phyloP scores from a whole-genome alignment of 1,140 invertebrate genomes.

The Scaptomyza pallida region DNA sequence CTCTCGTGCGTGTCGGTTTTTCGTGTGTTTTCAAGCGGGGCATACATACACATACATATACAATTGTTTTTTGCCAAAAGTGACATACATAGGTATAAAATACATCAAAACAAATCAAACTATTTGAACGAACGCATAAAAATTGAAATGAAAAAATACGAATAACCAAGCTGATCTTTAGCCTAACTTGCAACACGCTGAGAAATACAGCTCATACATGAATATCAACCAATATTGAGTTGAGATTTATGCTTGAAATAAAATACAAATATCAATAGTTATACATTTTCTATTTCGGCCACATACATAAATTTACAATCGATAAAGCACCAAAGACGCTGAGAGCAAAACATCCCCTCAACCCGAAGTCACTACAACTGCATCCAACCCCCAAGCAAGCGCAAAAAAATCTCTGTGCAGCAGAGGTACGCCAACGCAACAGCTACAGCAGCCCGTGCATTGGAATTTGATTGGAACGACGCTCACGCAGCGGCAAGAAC shows the following conservation, averaged over 20 bases:
- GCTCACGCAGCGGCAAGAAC: constrained; percentile 11
- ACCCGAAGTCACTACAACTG: constrained; percentile 2
- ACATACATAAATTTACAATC: constrained; percentile 24
- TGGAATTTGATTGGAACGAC: constrained; percentile 41
- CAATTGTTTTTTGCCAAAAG: constrained; percentile 17
- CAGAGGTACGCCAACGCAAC: constrained; percentile 29
- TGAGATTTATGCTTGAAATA: background rate
- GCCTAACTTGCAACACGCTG: background rate
- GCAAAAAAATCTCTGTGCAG: constrained; percentile 19
- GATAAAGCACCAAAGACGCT: constrained; percentile 24
- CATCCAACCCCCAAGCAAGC: constrained; percentile 10
- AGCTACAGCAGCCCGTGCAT: constrained; percentile 25
- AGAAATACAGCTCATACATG: background rate
- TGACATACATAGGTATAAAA: background rate
- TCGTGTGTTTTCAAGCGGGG: constrained; percentile 40
- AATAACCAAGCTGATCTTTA: background rate
- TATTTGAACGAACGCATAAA: background rate
- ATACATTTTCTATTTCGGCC: constrained; percentile 14
- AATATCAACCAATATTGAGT: background rate
- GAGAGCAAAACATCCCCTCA: constrained; percentile 11
- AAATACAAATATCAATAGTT: background rate
- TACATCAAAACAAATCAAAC: background rate
- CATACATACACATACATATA: constrained; percentile 47
- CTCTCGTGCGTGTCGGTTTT: constrained; percentile 40
- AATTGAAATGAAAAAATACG: too few species aligned